phyloP scores from a whole-genome alignment of 2,888 invertebrate species.

The Phymatocera aterrima region DNA sequence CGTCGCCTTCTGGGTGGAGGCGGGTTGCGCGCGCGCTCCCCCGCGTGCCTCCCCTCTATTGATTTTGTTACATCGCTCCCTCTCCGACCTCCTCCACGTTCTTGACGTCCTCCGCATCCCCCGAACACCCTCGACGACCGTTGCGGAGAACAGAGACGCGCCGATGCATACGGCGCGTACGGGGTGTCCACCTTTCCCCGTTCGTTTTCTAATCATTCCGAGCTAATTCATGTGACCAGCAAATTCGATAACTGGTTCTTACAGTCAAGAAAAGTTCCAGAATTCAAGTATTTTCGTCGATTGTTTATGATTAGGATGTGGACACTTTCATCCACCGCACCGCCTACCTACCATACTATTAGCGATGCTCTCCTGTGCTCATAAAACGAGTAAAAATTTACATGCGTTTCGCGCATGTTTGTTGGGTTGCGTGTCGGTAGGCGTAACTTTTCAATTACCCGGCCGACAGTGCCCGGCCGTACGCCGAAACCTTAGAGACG shows the following conservation, averaged over 20 bases:
- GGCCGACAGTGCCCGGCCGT: constrained; percentile 1
- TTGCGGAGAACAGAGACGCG: constrained; percentile 62
- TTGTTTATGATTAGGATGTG: not conserved
- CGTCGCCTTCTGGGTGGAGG: constrained; percentile 76
- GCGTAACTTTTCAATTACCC: constrained; percentile 28
- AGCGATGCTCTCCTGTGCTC: constrained; percentile 40
- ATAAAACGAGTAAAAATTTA: constrained; percentile 50
- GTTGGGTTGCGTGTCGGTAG: constrained; percentile 30
- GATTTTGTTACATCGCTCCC: constrained; percentile 71
- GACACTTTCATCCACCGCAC: not conserved
- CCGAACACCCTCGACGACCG: constrained; percentile 62
- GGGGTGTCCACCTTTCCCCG: constrained; percentile 32
- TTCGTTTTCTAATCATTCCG: constrained; percentile 8
- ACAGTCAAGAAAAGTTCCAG: not conserved
- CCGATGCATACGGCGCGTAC: constrained; percentile 63
- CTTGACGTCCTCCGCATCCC: constrained; percentile 67
- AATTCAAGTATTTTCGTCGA: not conserved
- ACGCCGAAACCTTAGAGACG: not conserved
- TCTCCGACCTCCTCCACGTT: constrained; percentile 50
- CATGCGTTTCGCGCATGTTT: constrained; percentile 34
- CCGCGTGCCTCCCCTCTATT: constrained; percentile 74
- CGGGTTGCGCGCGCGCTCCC: constrained; percentile 62
- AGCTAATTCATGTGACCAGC: not conserved
- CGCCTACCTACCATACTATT: not conserved
- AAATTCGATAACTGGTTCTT: not conserved